A percentile compares a stretch with the other conserved stretches of the same genome.
phyloP scores from a whole-genome alignment of 2,113 vertebrate species.

The Solenodon paradoxus region DNA sequence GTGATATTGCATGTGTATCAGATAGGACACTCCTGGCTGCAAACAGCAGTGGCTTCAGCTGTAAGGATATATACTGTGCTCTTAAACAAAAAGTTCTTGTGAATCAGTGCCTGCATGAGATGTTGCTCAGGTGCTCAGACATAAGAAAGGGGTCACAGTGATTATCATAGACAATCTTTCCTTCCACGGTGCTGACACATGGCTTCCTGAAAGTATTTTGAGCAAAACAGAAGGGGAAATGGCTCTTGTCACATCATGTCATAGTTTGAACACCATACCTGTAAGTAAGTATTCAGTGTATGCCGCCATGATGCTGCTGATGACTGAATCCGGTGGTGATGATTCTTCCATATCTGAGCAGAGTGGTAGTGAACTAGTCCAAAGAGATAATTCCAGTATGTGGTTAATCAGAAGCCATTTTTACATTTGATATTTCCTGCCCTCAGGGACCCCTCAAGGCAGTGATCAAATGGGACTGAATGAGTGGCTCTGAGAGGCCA shows the following conservation, averaged over 20 bases:
- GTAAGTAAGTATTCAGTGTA: neutral
- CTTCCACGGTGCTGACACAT: neutral
- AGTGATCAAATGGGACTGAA: neutral
- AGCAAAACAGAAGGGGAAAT: neutral
- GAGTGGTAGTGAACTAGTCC: neutral
- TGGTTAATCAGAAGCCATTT: neutral
- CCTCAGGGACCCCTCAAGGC: neutral
- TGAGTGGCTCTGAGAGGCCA: neutral
- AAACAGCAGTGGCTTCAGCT: neutral
- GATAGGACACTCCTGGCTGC: neutral
- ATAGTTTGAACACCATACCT: neutral
- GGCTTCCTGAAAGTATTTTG: neutral
- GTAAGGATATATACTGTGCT: neutral
- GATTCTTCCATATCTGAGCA: neutral
- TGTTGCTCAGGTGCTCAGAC: neutral
- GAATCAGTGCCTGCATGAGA: neutral
- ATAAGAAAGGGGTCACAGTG: neutral
- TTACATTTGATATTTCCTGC: neutral
- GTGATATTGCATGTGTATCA: neutral
- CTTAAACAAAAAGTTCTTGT: neutral
- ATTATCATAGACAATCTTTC: neutral
- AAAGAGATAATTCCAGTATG: too few species aligned
- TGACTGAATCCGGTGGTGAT: neutral
- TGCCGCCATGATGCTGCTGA: neutral
- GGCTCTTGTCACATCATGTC: accelerated